Evolutionary conservation across 2,888 invertebrate genomes (phyloP).

Genomic region (Caenorhabditis sinica): DNA sequence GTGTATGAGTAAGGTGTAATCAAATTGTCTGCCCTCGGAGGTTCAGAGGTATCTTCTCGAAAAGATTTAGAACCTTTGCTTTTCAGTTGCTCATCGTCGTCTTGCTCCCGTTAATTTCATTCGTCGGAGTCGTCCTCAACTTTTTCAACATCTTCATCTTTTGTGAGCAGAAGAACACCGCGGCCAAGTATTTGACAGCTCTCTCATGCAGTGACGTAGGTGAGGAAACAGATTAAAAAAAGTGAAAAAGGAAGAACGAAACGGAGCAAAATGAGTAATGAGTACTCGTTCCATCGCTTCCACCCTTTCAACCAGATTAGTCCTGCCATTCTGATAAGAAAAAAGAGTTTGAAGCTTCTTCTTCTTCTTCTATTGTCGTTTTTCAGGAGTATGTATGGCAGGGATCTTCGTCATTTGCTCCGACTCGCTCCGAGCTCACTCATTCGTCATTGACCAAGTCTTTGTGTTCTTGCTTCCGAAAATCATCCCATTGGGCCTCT

Average conservation of each 20-base stretch:
- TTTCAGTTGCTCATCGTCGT: constrained; percentile 73
- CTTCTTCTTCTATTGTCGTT: background rate
- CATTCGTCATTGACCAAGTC: constrained; percentile 78
- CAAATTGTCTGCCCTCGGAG: constrained; percentile 8
- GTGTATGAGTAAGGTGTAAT: background rate
- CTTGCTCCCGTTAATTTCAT: constrained; percentile 73
- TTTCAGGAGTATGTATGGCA: constrained; percentile 80
- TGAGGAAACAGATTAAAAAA: constrained; percentile 44
- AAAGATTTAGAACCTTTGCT: background rate
- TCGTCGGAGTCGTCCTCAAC: constrained; percentile 77
- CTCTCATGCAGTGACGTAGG: constrained; percentile 79
- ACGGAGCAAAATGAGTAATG: constrained; percentile 38
- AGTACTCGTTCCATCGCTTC: constrained; percentile 18
- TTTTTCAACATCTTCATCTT: constrained; percentile 77
- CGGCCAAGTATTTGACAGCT: constrained; percentile 77
- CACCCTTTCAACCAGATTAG: constrained; percentile 32
- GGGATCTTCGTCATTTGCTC: constrained; percentile 80
- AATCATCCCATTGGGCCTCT: constrained; percentile 79
- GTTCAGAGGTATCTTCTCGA: background rate
- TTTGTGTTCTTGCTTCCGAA: constrained; percentile 79
- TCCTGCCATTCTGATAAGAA: constrained; percentile 5
- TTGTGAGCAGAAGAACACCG: constrained; percentile 71
- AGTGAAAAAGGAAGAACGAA: background rate
- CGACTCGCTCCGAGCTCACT: constrained; percentile 78
- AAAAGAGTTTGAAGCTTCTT: background rate